Conservation (phyloP, 2,113 vertebrate genomes). For the Trematomus loennbergii region DNA sequence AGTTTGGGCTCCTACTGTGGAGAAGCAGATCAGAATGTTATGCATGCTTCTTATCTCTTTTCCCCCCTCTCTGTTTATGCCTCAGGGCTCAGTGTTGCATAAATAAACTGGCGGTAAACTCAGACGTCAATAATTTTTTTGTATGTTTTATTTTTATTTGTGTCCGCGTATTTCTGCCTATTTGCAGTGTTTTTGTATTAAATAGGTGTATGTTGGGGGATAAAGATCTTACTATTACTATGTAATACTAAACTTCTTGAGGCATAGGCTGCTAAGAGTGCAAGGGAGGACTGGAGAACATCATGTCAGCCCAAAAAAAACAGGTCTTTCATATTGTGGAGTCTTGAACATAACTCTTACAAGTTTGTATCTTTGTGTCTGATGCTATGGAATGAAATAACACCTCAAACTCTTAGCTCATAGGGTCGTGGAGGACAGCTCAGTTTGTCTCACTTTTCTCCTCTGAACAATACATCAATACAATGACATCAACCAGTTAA, state of each 20-base stretch:
- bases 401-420: slow-evolving; percentile 47
- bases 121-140: slow-evolving; percentile 21
- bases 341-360: slow-evolving; percentile 7
- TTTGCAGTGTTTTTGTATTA: slow-evolving; percentile 28
- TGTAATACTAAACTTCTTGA: slow-evolving; percentile 5
- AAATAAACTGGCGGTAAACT: slow-evolving; percentile 37
- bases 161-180: slow-evolving; percentile 16
- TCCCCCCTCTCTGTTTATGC: slow-evolving; percentile 26
- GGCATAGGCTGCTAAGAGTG: slow-evolving; percentile 15
- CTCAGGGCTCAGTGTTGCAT: slow-evolving; percentile 23
- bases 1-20: slow-evolving; percentile 64
- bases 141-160: slow-evolving; percentile 16
- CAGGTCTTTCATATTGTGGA: slow-evolving; percentile 1
- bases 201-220: slow-evolving; percentile 28
- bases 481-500: neutral
- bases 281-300: slow-evolving; percentile 13
- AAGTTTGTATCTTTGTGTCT: slow-evolving; percentile 37
- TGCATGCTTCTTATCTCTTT: slow-evolving; percentile 56
- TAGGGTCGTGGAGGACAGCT: slow-evolving; percentile 45
- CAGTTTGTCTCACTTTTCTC: slow-evolving; percentile 49
- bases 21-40: slow-evolving; percentile 69
- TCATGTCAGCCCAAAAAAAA: slow-evolving; percentile 47
- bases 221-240: slow-evolving; percentile 28
- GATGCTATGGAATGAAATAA: slow-evolving; percentile 58
- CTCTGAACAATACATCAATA: slow-evolving; percentile 28